Evolutionary conservation across 2,113 vertebrate genomes (phyloP).

Genomic region (Calypte anna): DNA sequence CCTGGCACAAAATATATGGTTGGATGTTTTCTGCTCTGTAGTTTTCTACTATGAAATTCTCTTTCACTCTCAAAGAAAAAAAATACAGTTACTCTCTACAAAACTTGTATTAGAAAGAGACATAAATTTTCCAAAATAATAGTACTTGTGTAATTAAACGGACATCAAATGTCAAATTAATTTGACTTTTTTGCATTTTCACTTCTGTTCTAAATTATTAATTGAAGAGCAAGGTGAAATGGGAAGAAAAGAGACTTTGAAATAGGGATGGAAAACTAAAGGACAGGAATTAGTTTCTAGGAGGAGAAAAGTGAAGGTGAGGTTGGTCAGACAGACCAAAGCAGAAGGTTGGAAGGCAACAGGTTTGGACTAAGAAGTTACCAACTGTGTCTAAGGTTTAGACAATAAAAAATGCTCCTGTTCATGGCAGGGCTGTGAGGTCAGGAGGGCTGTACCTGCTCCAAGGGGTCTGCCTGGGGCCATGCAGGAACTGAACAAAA

Average conservation of each 20-base stretch:
- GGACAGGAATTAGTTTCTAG: neutral
- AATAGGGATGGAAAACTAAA: neutral
- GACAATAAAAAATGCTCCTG: neutral
- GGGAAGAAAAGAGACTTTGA: neutral
- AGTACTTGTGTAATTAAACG: neutral
- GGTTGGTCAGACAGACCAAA: rapidly evolving
- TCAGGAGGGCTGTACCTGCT: neutral
- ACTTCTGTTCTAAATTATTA: slow-evolving; percentile 4
- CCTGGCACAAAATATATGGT: neutral
- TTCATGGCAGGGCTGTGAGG: rapidly evolving
- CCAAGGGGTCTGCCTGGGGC: neutral
- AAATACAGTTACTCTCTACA: neutral
- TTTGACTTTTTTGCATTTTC: neutral
- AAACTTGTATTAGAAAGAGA: neutral
- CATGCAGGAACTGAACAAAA: neutral
- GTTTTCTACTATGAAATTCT: neutral
- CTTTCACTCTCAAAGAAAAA: neutral
- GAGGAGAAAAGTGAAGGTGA: neutral
- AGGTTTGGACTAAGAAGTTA: neutral
- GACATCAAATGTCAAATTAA: neutral
- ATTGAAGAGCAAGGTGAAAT: neutral
- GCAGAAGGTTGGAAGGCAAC: neutral
- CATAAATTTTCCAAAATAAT: neutral
- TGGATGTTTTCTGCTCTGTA: neutral
- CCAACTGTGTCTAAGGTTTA: neutral